These are phyloP conservation scores for Petrocephalus zakoni DNA, from an alignment of 2,113 vertebrate species.

Conservation along the genomic window DNA sequence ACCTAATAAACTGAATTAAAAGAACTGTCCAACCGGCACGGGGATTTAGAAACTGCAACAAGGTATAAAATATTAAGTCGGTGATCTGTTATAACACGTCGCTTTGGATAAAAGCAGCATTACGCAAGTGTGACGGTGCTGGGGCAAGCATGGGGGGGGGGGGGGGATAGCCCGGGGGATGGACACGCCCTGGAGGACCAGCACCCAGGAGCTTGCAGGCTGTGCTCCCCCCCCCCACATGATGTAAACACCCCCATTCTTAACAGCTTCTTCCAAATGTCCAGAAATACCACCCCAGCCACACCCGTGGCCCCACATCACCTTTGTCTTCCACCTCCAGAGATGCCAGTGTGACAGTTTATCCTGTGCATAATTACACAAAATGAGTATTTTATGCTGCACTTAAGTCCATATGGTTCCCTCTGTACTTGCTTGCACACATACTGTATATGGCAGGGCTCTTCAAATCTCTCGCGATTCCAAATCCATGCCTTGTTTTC, in stretches of 20 bases:
- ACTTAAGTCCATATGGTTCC: too few relatives aligned
- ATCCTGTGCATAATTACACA: too few relatives aligned
- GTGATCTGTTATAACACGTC: background rate
- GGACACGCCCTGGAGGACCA: background rate
- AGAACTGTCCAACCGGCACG: background rate
- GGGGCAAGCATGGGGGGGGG: background rate
- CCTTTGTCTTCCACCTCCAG: too few relatives aligned
- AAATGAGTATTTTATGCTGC: too few relatives aligned
- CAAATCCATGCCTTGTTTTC: background rate
- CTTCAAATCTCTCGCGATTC: background rate
- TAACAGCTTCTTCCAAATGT: background rate
- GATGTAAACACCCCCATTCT: background rate
- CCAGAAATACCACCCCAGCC: background rate
- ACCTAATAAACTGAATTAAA: background rate
- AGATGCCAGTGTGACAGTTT: too few relatives aligned
- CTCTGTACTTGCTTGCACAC: background rate
- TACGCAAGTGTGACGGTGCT: background rate
- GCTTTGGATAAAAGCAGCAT: background rate
- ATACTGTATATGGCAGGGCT: background rate
- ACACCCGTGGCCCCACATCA: background rate
- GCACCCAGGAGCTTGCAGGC: background rate
- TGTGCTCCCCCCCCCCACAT: background rate
- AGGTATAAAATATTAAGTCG: background rate
- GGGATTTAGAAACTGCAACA: background rate
- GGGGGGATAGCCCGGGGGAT: background rate